Conservation (phyloP, 2,797 vertebrate genomes). For the Squalus acanthias region DNA sequence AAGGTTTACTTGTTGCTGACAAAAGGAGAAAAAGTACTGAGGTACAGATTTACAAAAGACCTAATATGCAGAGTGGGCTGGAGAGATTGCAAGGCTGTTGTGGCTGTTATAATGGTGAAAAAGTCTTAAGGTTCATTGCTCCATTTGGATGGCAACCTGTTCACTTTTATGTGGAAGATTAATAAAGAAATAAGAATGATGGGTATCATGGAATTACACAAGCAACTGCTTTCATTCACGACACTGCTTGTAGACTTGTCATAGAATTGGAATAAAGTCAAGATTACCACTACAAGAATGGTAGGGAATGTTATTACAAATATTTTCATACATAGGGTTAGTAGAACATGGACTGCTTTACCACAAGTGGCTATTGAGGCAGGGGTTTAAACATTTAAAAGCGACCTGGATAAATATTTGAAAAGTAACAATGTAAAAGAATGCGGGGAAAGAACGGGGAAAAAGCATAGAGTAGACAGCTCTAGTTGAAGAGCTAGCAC, state of each 20-base stretch:
- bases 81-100: neutral
- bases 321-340: neutral
- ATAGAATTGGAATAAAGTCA: neutral
- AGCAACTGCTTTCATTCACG: neutral
- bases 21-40: neutral
- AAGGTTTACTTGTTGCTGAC: neutral
- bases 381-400: neutral
- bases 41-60: neutral
- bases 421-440: neutral
- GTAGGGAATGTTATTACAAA: neutral
- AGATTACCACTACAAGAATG: neutral
- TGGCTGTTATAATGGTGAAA: neutral
- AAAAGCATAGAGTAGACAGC: neutral
- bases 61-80: neutral
- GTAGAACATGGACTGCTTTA: neutral
- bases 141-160: neutral
- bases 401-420: neutral
- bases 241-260: neutral
- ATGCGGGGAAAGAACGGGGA: neutral
- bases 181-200: neutral
- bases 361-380: neutral
- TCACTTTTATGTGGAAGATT: neutral
- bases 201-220: neutral
- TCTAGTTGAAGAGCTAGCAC: neutral
- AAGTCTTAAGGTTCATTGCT: neutral